A percentile compares a stretch with the other conserved stretches of the same genome.
Evolutionary conservation across 1,140 invertebrate genomes (phyloP).

Genomic region (honey bee (Apis mellifera)): DNA sequence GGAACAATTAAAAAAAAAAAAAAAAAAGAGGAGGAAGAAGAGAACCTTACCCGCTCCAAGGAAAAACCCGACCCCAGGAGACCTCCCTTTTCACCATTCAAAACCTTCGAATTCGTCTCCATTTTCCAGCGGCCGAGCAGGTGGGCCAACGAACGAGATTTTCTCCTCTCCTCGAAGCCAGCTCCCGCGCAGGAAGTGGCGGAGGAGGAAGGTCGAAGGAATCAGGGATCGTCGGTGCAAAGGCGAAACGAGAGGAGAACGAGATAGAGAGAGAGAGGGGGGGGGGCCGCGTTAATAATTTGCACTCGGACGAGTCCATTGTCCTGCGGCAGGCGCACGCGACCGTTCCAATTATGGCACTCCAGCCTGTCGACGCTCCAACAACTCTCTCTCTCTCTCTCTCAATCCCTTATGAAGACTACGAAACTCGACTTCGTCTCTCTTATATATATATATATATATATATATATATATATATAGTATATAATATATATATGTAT

Average conservation of each 20-base stretch:
- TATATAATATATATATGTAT: slow-evolving; percentile 13
- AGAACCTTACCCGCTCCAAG: not conserved
- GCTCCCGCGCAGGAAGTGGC: slow-evolving; percentile 5
- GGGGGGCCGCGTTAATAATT: slow-evolving; percentile 79
- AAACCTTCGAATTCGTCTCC: slow-evolving; percentile 11
- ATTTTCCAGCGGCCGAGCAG: slow-evolving; percentile 4
- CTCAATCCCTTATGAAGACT: slow-evolving; percentile 3
- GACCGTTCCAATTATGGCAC: slow-evolving; percentile 79
- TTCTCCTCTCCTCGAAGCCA: not conserved
- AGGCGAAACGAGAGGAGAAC: slow-evolving; percentile 30
- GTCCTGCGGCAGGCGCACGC: slow-evolving; percentile 75
- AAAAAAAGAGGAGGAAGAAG: not conserved
- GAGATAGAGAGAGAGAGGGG: not conserved
- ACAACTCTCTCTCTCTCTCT: slow-evolving; percentile 31
- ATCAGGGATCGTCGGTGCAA: slow-evolving; percentile 24
- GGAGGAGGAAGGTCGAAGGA: slow-evolving; percentile 5
- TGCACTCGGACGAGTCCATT: slow-evolving; percentile 79
- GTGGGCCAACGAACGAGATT: slow-evolving; percentile 20
- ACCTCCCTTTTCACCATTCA: not conserved
- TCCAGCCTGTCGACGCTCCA: slow-evolving; percentile 68
- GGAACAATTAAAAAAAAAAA: too few relatives aligned
- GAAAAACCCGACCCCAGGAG: not conserved
- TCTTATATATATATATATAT: not conserved
- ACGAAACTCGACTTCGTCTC: slow-evolving; percentile 18
- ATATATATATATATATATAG: not conserved